A percentile compares a stretch with the other conserved stretches of the same genome.
Evolutionary conservation across 2,888 invertebrate species (phyloP).

Genomic region (Pristionchus entomophagus): DNA sequence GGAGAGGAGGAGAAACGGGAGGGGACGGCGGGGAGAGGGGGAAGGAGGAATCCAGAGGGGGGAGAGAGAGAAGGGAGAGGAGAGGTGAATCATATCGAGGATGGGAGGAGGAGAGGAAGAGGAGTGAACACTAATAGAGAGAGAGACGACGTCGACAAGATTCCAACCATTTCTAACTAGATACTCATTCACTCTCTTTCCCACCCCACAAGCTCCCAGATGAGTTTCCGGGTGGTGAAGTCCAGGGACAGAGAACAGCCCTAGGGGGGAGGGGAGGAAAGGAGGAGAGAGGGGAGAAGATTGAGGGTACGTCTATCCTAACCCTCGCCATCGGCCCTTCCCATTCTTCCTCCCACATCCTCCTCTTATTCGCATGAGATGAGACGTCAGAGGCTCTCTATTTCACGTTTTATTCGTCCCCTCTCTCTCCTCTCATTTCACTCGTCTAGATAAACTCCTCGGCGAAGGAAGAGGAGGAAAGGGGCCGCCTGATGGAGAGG

Average conservation of each 20-base stretch:
- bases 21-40: neutral
- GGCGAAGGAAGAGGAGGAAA: neutral
- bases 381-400: slow-evolving; percentile 38
- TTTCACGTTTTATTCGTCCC: slow-evolving; percentile 43
- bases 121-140: slow-evolving; percentile 19
- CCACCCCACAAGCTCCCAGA: too few relatives aligned
- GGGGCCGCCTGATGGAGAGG: neutral
- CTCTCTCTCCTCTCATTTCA: slow-evolving; percentile 37
- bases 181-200: neutral
- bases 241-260: neutral
- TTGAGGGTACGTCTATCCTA: neutral
- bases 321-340: neutral
- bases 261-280: neutral
- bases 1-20: neutral
- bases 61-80: neutral
- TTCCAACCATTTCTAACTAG: slow-evolving; percentile 21
- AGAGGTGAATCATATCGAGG: slow-evolving; percentile 36
- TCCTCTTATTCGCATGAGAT: slow-evolving; percentile 32
- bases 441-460: neutral
- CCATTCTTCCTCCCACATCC: slow-evolving; percentile 40
- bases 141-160: too few relatives aligned
- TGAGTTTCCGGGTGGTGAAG: neutral
- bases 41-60: slow-evolving; percentile 7
- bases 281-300: neutral
- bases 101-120: slow-evolving; percentile 21